Evolutionary conservation across 2,797 vertebrate species (phyloP).

Genomic region (Typhlichthys eigenmanni): DNA sequence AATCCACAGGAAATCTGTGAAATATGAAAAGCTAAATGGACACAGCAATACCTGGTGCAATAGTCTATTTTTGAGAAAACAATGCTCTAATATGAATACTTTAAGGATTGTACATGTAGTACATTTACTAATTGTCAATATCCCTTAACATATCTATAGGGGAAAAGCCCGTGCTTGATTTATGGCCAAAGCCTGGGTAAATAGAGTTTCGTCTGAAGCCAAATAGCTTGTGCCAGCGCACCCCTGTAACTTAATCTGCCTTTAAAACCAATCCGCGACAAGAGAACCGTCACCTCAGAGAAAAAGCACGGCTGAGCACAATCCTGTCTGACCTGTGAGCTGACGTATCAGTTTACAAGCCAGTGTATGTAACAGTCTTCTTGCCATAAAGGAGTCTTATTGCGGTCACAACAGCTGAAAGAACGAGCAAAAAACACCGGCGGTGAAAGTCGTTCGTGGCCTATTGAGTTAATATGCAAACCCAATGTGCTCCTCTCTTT

Average conservation of each 20-base stretch:
- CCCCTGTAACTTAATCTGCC: constrained; percentile 63
- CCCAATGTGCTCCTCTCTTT: constrained; percentile 15
- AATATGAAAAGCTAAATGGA: too few relatives aligned
- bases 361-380: constrained; percentile 24
- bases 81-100: too few relatives aligned
- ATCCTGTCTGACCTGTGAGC: constrained; percentile 28
- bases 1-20: too few relatives aligned
- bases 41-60: too few relatives aligned
- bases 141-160: constrained; percentile 45
- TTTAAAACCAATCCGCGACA: constrained; percentile 21
- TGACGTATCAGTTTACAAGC: constrained; percentile 51
- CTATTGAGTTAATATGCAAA: constrained; percentile 6
- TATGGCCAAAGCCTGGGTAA: constrained; percentile 67
- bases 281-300: constrained; percentile 37
- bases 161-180: constrained; percentile 49
- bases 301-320: constrained; percentile 30
- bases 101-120: constrained; percentile 21
- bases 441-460: constrained; percentile 51
- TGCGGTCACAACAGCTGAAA: constrained; percentile 41
- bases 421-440: constrained; percentile 38
- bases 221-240: constrained; percentile 57
- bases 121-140: constrained; percentile 53
- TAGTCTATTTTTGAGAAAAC: too few relatives aligned
- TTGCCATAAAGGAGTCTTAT: constrained; percentile 42
- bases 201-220: constrained; percentile 66